Base-by-base conservation (phyloP, 2,113 vertebrate genomes). In the Raja brachyura region DNA sequence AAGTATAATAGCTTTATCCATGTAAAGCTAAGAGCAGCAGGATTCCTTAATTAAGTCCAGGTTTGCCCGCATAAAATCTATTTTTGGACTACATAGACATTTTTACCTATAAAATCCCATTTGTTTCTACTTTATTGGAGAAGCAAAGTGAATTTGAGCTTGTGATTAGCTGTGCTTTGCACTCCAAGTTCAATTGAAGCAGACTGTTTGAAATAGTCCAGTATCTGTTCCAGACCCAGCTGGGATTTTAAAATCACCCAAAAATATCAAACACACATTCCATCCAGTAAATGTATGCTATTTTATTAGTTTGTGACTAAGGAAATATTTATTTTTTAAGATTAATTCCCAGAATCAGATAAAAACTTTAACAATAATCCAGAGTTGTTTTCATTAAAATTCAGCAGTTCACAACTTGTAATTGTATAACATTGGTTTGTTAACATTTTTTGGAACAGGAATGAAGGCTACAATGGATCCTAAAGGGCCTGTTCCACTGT, bases 101-200 rank as follows among this genome's bases (percentile, higher is more conserved):
- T 63, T 88, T 31, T 63, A 88, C 83, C 28, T 14, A 66, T 88
- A 63, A 31, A 77, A 59, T 28, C 22, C 22, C 79, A 22, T 59
- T 63, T 6, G 83, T 66, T 86, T 86, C 83, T 77, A 33, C n/a
- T 86, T 66, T 63, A 1, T 31, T 63, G 18, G 83, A 63, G 28
- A 88, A 88, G 56, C 59, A 13, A 88, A 31, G 14, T 63, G n/a
- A 1, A 20, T 31, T 88, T 88, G 83, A 14, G 5, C 28, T 63
- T 14, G 61, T 18, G 31, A 88, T 66, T 88, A 63, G 13, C 56
- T 63, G 59, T 16, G 83, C n/a, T 63, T 63, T 63, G n/a, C n/a
- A 25, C 83, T 88, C 83, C 28, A 88, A 63, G 61, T 63, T 88
- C 83, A 88, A 31, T 31, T 66, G 83, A 88, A 88, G 63, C 59